Percentiles rank a stretch among this genome's conserved stretches.
phyloP scores from a whole-genome alignment of 2,888 invertebrate genomes.

The Drosophila kokeensis region DNA sequence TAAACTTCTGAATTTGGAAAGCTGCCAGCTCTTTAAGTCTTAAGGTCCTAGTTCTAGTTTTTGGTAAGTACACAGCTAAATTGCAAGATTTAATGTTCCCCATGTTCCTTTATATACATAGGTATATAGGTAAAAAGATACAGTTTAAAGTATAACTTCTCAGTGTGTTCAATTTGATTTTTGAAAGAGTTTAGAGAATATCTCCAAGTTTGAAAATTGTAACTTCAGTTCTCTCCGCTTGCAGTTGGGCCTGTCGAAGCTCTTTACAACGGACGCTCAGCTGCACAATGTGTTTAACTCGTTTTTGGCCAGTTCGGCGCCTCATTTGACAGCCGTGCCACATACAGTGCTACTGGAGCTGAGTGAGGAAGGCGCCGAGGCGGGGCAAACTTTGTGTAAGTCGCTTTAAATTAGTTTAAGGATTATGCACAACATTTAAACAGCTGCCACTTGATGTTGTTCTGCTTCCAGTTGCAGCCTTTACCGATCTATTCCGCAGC shows the following conservation, averaged over 20 bases:
- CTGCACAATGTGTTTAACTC: slow-evolving; percentile 63
- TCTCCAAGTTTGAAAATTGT: background rate
- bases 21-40: background rate
- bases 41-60: background rate
- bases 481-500: slow-evolving; percentile 67
- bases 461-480: slow-evolving; percentile 44
- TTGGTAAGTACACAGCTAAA: background rate
- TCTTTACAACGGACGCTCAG: slow-evolving; percentile 57
- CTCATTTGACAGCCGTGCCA: slow-evolving; percentile 62
- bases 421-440: slow-evolving; percentile 23
- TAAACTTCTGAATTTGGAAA: background rate
- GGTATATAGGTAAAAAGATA: background rate
- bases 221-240: slow-evolving; percentile 1
- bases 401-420: background rate
- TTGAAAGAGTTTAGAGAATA: background rate
- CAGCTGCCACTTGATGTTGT: slow-evolving; percentile 26
- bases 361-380: slow-evolving; percentile 53
- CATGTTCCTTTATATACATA: background rate
- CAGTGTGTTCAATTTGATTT: background rate
- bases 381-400: slow-evolving; percentile 59
- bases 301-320: slow-evolving; percentile 61
- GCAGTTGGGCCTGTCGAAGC: slow-evolving; percentile 58
- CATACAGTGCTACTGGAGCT: slow-evolving; percentile 59
- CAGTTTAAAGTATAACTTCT: background rate
- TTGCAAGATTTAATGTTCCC: background rate